Base-by-base conservation (phyloP, 1,140 invertebrate species). In the Nasonia vitripennis region DNA sequence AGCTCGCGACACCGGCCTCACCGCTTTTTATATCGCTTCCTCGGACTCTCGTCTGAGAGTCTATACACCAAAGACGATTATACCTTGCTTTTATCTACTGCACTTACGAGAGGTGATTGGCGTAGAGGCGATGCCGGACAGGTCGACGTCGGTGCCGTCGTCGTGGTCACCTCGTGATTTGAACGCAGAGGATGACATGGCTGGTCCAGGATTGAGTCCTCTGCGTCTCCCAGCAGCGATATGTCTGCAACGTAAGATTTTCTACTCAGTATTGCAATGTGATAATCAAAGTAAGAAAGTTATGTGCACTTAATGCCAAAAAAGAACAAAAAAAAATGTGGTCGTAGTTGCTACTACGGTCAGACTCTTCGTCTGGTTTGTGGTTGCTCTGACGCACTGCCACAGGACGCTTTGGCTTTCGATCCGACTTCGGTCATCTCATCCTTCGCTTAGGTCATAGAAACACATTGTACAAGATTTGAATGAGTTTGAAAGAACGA, bases 31-130 rank as follows among this genome's bases (percentile, higher is more conserved):
- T 10, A 73, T 73, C 41, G 74, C 74, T 75, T 75, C 74, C 74
- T 10, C 74, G 74, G 37, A 31, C 73, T 20, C n/a, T 78, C n/a
- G 34, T 77, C 82, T 77, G 51, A 37, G 34, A 37, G 34, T 37
- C 41, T 45, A 41, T 41, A 17, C 14, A 14, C 20, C 48, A 6
- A 62, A 20, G 17, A 62, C n/a, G 55, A n/a, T 20, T n/a, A 20
- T 51, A 55, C 3, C 20, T 62, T n/a, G 17, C 20, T 62, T n/a
- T 62, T 62, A 20, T 62, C 0, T 51, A n/a, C 71, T 84, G 71
- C 88, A 90, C 90, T 93, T 94, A 96, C 96, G 94, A 95, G 94
- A 81, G 95, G 94, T 74, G 95, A 94, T 91, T 95, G 95, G 90
- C 94, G 94, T 87, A 94, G 91, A 62, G 92, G 95, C 91, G 90